Base-by-base conservation (phyloP, 2,888 invertebrate genomes). In the Strigamia transsilvanica region DNA sequence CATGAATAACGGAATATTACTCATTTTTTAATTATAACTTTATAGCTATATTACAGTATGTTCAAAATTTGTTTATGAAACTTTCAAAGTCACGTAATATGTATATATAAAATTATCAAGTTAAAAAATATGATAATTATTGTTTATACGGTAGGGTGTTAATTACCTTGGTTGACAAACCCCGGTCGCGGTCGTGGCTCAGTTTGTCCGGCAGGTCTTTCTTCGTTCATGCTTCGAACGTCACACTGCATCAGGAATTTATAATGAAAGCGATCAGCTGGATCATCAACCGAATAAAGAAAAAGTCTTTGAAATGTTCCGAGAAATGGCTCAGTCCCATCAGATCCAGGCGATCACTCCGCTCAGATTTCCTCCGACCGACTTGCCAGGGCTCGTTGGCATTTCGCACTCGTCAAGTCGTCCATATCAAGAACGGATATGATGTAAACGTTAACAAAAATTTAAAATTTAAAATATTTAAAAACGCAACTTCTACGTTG, bases 221-320 rank as follows among this genome's bases (percentile, higher is more conserved):
- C 79, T 41, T 79, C 79, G 23, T 15, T 41, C 79, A 79, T 79
- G 42, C 79, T 79, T 79, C 79, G 3, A 79, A 79, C 21, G 18
- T 79, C 23, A 79, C 79, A 79, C 79, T 79, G 79, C 79, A 79
- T 79, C 13, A 41, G 56, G 18, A 56, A 56, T 18, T 56, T 56
- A 5, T n/a, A 2, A 56, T 18, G 18, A 18, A 56, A n/a, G 18
- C 6, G 56, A 4, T 18, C n/a, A 4, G n/a, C 9, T 18, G 18
- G 21, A 18, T 18, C 7, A 18, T 18, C n/a, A 56, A 27, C 27
- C 27, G 18, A 56, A 56, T 18, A 9, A 18, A 56, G 9, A 56
- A 56, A 56, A 56, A 18, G 56, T 56, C 18, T 56, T 56, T 56
- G 56, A 4, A 7, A 6, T 56, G 56, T 9, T 56, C 21, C 21